A percentile compares a stretch with the other conserved stretches of the same genome.
These are phyloP conservation scores for Anhinga anhinga DNA, from an alignment of 2,113 vertebrate species.

Conservation along the genomic window DNA sequence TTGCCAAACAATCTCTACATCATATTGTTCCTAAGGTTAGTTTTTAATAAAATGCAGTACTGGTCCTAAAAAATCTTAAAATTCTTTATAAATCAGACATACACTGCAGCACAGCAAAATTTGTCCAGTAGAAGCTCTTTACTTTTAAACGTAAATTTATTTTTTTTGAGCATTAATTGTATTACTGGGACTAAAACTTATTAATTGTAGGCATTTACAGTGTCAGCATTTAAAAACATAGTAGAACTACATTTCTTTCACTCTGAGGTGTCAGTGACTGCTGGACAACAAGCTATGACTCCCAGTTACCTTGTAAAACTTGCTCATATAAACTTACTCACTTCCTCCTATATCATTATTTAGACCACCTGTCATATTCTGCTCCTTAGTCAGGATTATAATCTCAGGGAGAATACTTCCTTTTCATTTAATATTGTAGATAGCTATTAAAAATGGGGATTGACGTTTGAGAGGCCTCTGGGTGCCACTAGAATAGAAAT, in stretches of 20 bases:
- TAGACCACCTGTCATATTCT: conserved; percentile 32
- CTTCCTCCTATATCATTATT: background rate
- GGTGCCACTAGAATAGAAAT: background rate
- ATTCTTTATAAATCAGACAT: background rate
- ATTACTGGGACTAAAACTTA: background rate
- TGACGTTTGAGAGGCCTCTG: background rate
- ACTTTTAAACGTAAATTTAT: background rate
- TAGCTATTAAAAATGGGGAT: background rate
- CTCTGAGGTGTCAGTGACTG: background rate
- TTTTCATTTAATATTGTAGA: background rate
- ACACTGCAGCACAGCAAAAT: background rate
- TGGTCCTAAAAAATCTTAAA: background rate
- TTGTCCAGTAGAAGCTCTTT: background rate
- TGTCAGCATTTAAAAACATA: background rate
- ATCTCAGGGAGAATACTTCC: background rate
- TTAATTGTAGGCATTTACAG: background rate
- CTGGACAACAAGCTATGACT: background rate
- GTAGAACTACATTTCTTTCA: background rate
- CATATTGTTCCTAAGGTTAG: background rate
- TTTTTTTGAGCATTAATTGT: background rate
- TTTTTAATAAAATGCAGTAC: background rate
- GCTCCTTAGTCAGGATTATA: background rate
- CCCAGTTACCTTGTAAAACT: conserved; percentile 24
- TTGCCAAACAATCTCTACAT: background rate
- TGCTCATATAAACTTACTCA: background rate